These are phyloP conservation scores for Drosophila serrata DNA, from an alignment of 1,140 invertebrate species.

Conservation along the genomic window DNA sequence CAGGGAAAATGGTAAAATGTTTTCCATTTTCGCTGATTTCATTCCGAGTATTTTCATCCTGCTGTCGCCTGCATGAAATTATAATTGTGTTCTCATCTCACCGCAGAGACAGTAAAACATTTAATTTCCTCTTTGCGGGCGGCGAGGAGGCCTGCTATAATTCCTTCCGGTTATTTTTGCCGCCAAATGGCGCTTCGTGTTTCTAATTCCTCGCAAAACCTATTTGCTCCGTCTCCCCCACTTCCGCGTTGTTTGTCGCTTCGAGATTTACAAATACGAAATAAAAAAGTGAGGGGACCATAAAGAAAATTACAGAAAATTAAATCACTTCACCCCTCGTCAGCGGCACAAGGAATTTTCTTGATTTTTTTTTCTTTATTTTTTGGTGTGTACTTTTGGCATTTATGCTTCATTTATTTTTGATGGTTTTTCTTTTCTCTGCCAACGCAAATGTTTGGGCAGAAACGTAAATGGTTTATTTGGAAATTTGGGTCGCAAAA, in stretches of 20 bases:
- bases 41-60: conserved; percentile 57
- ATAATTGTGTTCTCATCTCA: conserved; percentile 67
- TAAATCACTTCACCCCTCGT: conserved; percentile 61
- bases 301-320: conserved; percentile 61
- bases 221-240: conserved; percentile 45
- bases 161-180: conserved; percentile 79
- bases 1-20: conserved; percentile 47
- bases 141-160: conserved; percentile 59
- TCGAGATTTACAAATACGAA: conserved; percentile 32
- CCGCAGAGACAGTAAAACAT: conserved; percentile 82
- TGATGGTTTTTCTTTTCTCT: conserved; percentile 60
- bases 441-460: conserved; percentile 36
- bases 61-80: conserved; percentile 60
- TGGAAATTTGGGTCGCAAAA: conserved; percentile 35
- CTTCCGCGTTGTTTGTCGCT: conserved; percentile 28
- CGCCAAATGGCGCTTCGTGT: conserved; percentile 64
- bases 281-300: conserved; percentile 14
- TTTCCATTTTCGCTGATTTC: conserved; percentile 66
- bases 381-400: conserved; percentile 56
- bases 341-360: conserved; percentile 3
- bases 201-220: conserved; percentile 75
- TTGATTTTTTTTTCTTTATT: conserved; percentile 1
- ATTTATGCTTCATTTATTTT: conserved; percentile 82
- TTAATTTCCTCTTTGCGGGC: conserved; percentile 71
- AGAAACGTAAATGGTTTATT: conserved; percentile 63